Conservation (phyloP, 2,797 vertebrate genomes). For the Anguilla pacifica region DNA sequence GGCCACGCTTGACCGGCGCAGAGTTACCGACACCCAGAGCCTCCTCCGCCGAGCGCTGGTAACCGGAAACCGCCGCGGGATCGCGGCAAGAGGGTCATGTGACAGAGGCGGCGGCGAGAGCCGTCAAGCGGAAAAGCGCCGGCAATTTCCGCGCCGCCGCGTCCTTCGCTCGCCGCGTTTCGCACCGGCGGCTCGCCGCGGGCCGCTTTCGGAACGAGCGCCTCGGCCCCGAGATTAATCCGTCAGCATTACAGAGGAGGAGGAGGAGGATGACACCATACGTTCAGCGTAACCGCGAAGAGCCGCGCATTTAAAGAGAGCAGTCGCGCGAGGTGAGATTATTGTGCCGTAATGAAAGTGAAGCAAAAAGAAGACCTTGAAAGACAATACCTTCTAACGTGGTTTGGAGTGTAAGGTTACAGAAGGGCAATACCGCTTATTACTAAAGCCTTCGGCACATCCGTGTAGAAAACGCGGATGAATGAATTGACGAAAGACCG, state of each 20-base stretch:
- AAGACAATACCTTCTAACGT: background rate
- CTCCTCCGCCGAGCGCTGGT: background rate
- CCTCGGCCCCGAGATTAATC: background rate
- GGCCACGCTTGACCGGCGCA: background rate
- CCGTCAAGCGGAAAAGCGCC: conserved; percentile 35
- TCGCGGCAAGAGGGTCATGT: background rate
- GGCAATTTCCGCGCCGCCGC: conserved; percentile 36
- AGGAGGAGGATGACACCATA: background rate
- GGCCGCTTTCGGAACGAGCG: background rate
- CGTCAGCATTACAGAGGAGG: too few species aligned
- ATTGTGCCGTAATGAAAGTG: background rate
- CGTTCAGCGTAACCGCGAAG: background rate
- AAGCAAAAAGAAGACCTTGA: background rate
- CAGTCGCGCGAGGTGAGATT: too few species aligned
- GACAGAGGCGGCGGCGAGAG: background rate
- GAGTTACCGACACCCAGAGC: background rate
- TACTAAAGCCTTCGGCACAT: background rate
- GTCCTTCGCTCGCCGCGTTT: background rate
- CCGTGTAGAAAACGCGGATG: background rate
- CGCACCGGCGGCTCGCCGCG: background rate
- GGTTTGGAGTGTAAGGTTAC: background rate
- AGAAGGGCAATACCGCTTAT: background rate
- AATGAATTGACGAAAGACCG: background rate
- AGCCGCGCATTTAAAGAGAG: background rate
- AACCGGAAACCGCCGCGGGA: background rate